Conservation (phyloP, 2,113 vertebrate species). For the Polyodon spathula region DNA sequence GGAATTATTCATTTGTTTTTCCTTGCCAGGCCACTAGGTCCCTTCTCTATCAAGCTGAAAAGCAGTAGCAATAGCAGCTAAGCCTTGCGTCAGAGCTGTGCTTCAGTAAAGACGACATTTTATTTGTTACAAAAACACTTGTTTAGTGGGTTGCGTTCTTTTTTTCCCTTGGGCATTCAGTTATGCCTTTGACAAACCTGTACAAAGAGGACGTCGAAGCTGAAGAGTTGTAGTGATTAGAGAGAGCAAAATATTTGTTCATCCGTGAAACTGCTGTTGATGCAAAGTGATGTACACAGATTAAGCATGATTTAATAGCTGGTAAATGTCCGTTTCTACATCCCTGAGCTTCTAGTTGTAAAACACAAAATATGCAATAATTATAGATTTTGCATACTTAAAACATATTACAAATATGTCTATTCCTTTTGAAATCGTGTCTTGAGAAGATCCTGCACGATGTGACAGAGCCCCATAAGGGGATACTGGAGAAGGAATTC, state of each 20-base stretch:
- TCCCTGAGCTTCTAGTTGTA: background rate
- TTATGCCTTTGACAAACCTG: constrained; percentile 2
- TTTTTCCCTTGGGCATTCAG: background rate
- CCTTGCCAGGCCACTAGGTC: background rate
- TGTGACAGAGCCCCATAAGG: too few species aligned
- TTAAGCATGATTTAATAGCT: constrained; percentile 9
- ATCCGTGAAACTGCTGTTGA: constrained; percentile 7
- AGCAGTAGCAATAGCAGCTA: too few species aligned
- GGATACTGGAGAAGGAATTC: too few species aligned
- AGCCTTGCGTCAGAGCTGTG: background rate
- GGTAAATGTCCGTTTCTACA: background rate
- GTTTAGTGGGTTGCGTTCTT: background rate
- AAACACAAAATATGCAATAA: too few species aligned
- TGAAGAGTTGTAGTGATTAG: background rate
- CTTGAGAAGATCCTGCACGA: too few species aligned
- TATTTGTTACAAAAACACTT: background rate
- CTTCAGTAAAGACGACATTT: background rate
- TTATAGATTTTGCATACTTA: too few species aligned
- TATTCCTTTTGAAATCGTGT: too few species aligned
- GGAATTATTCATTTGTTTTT: background rate
- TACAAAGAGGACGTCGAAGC: background rate
- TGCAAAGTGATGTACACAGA: constrained; percentile 3
- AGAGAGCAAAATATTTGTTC: constrained; percentile 4
- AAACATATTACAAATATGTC: too few species aligned
- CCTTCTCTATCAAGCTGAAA: background rate